Conservation (phyloP, 2,888 invertebrate species). For the Drosophila siamana region DNA sequence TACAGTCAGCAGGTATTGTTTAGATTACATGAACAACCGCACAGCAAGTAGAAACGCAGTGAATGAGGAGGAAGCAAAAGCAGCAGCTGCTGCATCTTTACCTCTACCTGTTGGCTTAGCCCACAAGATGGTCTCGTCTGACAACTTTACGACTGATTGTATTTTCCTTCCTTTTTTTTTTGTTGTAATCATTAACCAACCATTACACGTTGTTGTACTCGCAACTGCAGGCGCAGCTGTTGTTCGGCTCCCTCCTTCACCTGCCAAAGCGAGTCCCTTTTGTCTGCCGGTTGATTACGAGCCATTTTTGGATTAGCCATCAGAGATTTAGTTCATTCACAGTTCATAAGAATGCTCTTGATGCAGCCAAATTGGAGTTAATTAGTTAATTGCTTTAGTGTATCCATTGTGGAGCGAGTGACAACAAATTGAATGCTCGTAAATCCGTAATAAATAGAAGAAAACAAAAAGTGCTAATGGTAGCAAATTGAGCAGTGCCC, state of each 20-base stretch:
- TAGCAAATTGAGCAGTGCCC: neutral
- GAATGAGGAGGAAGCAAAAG: neutral
- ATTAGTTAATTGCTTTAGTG: constrained; percentile 35
- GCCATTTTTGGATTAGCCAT: constrained; percentile 45
- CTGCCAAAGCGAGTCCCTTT: constrained; percentile 1
- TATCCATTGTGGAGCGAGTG: neutral
- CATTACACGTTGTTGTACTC: constrained; percentile 66
- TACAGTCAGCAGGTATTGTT: constrained; percentile 72
- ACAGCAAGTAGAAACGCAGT: constrained; percentile 14
- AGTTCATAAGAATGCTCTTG: constrained; percentile 11
- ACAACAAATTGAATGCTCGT: neutral
- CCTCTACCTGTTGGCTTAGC: neutral
- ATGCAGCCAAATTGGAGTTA: constrained; percentile 42
- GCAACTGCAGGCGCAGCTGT: constrained; percentile 40
- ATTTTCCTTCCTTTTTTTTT: constrained; percentile 26
- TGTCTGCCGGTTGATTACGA: constrained; percentile 41
- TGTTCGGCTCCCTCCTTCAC: neutral
- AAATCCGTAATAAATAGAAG: neutral
- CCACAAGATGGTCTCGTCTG: constrained; percentile 36
- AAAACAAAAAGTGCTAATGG: neutral
- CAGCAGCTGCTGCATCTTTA: constrained; percentile 45
- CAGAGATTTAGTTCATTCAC: constrained; percentile 42
- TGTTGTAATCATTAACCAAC: constrained; percentile 68
- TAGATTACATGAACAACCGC: constrained; percentile 69
- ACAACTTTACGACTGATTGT: constrained; percentile 66